Evolutionary conservation across 2,797 vertebrate genomes (phyloP), one percentile per base, ranked within the genome.

Genomic region (Fistularia tabacaria): DNA sequence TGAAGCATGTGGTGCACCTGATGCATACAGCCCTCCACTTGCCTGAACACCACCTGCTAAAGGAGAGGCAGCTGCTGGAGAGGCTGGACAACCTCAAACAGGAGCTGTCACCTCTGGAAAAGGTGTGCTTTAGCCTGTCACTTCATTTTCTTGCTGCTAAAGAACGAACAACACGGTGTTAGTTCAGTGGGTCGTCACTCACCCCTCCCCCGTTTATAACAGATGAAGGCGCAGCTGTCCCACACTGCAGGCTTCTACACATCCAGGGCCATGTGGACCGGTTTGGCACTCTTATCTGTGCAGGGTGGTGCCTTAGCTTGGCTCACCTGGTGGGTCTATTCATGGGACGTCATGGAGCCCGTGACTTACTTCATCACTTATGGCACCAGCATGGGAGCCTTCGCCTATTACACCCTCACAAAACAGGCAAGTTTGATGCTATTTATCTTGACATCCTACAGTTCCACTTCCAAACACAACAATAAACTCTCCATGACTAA

Each of bases 271-370:
- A 36, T 95, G 0, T 99, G 95, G 95, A 66, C 70, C 0, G 96
- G 96, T 36, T 61, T 99, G 80, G 96, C 95, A 0, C 58, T 96
- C 74, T 75, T 99, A 68, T 97, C 95, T 0, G 76, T 91, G 6
- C 96, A 99, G 74, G 95, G 94, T 0, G 96, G 96, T 6, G 94
- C 93, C 0, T 37, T 98, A 88, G 93, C 93, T 0, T 98, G 96
- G 95, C 92, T 98, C 55, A 98, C 96, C 0, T 98, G 96, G 96
- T 98, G 96, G 96, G 96, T 96, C 41, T 98, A 96, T 58, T 98
- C 96, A 0, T 98, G 96, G 96, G 96, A 98, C 39, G 93, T 98
- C 77, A 98, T 97, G 92, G 96, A 98, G 62, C 96, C 96, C 0
- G 94, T 98, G 57, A 98, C 96, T 0, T 98, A 96, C 77, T 98